Evolutionary conservation across 2,797 vertebrate species (phyloP).

Genomic region (Poeciliopsis paucimaculata): DNA sequence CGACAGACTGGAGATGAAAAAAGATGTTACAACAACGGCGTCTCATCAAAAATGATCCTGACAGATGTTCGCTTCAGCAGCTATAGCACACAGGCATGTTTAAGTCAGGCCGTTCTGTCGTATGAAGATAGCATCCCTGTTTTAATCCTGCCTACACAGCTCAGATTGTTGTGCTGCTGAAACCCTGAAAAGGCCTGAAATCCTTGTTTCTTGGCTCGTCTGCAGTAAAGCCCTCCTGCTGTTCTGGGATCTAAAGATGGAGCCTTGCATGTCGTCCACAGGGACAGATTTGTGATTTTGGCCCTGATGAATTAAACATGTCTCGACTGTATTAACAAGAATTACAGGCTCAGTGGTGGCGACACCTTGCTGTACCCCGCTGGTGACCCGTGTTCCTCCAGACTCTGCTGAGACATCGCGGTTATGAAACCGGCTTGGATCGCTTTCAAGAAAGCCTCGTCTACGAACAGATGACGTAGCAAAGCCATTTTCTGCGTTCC

Average conservation of each 20-base stretch:
- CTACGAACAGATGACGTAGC: slow-evolving; percentile 35
- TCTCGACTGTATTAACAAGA: slow-evolving; percentile 14
- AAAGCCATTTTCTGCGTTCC: slow-evolving; percentile 40
- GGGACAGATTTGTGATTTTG: slow-evolving; percentile 23
- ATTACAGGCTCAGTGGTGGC: neutral
- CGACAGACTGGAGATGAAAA: neutral
- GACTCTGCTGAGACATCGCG: slow-evolving; percentile 10
- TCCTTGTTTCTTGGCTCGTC: neutral
- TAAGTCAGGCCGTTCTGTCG: slow-evolving; percentile 33
- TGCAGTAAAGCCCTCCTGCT: slow-evolving; percentile 1
- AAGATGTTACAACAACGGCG: neutral
- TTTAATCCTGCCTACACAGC: slow-evolving; percentile 40
- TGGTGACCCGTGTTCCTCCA: neutral
- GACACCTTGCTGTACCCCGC: neutral
- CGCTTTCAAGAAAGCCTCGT: neutral
- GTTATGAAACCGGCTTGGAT: slow-evolving; percentile 3
- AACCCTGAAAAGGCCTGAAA: slow-evolving; percentile 8
- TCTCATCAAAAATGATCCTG: slow-evolving; percentile 1
- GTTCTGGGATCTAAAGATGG: slow-evolving; percentile 8
- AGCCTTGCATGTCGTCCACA: neutral
- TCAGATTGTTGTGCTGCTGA: neutral
- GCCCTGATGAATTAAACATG: slow-evolving; percentile 25
- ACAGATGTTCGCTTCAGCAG: neutral
- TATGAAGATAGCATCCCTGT: slow-evolving; percentile 39
- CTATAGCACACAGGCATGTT: slow-evolving; percentile 9